These are phyloP conservation scores for Python bivittatus DNA, from an alignment of 2,113 vertebrate genomes.

Conservation along the genomic window DNA sequence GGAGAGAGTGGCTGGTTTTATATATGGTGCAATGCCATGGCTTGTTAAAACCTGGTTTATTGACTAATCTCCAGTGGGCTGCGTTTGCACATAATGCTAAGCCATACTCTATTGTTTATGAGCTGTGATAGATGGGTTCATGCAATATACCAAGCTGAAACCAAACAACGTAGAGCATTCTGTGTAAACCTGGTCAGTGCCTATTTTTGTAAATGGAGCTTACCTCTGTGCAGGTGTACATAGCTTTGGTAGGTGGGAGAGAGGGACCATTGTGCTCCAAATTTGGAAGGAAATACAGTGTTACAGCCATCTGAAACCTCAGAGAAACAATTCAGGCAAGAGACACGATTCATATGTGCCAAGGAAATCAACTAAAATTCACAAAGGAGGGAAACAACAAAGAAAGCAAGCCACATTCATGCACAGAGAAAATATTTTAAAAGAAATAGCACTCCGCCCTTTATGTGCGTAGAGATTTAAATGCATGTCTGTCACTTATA, in stretches of 20 bases:
- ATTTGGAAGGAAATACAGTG: not conserved
- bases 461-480: not conserved
- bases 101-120: too few relatives aligned
- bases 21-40: not conserved
- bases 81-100: too few relatives aligned
- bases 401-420: conserved; percentile 8
- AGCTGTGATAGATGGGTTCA: too few relatives aligned
- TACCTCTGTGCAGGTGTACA: not conserved
- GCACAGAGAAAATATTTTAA: not conserved
- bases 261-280: not conserved
- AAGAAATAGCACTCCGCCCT: not conserved
- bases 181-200: not conserved
- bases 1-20: not conserved
- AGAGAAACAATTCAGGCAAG: not conserved
- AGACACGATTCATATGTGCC: not conserved
- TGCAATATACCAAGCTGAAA: not conserved
- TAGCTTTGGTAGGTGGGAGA: not conserved
- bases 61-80: not conserved
- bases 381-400: not conserved
- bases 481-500: conserved; percentile 29
- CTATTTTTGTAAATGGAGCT: not conserved
- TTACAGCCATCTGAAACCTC: not conserved
- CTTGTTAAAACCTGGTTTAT: not conserved
- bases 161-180: not conserved
- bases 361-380: not conserved